These are phyloP conservation scores for Garra rufa DNA, from an alignment of 2,113 vertebrate genomes.

Conservation along the genomic window DNA sequence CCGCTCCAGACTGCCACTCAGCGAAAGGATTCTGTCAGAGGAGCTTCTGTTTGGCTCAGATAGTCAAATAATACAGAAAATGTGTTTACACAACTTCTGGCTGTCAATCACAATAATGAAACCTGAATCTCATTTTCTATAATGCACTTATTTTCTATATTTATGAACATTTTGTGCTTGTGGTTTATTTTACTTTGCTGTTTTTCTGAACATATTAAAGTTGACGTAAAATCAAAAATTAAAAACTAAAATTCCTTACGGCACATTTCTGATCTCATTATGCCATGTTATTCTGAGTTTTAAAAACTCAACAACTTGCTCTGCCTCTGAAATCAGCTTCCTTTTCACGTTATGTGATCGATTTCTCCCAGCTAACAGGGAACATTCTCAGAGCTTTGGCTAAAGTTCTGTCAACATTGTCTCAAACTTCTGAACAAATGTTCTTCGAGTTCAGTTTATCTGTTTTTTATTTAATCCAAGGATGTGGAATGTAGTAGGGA, in stretches of 20 bases:
- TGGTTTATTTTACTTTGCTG: not conserved
- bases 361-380: too few species aligned
- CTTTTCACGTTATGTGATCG: not conserved
- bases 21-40: not conserved
- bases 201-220: not conserved
- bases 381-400: too few species aligned
- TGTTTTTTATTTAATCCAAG: too few species aligned
- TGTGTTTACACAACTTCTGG: not conserved
- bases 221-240: not conserved
- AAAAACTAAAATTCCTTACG: too few species aligned
- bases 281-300: not conserved
- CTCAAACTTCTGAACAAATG: too few species aligned
- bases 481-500: too few species aligned
- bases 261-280: not conserved
- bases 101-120: not conserved
- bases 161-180: not conserved
- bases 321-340: not conserved
- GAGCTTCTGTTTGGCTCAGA: slow-evolving; percentile 3
- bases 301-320: not conserved
- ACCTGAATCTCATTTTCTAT: not conserved
- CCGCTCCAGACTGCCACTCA: not conserved
- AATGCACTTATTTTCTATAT: not conserved
- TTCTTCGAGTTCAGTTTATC: too few species aligned
- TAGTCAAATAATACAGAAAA: not conserved
- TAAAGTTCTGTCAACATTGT: too few species aligned